Conservation (phyloP, 2,888 invertebrate genomes). For the Drosophila fulvimacula region DNA sequence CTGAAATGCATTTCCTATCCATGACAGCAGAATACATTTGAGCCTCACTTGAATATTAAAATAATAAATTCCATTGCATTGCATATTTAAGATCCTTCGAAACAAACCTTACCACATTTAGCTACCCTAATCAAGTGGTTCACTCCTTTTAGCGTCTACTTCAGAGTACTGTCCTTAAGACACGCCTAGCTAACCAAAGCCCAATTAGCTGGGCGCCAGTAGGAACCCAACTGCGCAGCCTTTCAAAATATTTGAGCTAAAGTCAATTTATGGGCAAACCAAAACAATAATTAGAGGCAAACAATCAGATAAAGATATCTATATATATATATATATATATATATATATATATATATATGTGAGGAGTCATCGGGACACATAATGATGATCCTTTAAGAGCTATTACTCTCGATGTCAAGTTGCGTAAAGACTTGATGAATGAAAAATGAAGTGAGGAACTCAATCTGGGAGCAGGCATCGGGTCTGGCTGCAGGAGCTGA, state of each 20-base stretch:
- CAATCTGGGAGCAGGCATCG: conserved; percentile 56
- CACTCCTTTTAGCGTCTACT: neutral
- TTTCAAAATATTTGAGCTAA: conserved; percentile 47
- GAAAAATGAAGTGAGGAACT: conserved; percentile 59
- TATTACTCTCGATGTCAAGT: conserved; percentile 33
- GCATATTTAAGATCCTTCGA: neutral
- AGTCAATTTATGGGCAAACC: conserved; percentile 48
- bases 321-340: too few relatives aligned
- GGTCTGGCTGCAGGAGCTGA: conserved; percentile 66
- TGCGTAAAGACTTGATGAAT: conserved; percentile 65
- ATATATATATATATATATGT: conserved; percentile 7
- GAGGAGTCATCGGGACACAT: conserved; percentile 59
- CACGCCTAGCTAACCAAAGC: neutral
- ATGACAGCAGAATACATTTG: too few relatives aligned
- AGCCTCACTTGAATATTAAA: too few relatives aligned
- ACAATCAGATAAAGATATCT: conserved; percentile 46
- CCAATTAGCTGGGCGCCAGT: conserved; percentile 25
- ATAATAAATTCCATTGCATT: too few relatives aligned
- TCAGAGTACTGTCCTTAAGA: neutral
- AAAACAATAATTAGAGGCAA: conserved; percentile 67
- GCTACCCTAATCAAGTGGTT: neutral
- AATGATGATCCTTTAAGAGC: conserved; percentile 70
- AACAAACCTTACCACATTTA: neutral
- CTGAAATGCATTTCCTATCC: too few relatives aligned
- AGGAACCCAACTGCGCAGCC: conserved; percentile 50